Conservation (phyloP, 2,113 vertebrate genomes). For the Phainopepla nitens region DNA sequence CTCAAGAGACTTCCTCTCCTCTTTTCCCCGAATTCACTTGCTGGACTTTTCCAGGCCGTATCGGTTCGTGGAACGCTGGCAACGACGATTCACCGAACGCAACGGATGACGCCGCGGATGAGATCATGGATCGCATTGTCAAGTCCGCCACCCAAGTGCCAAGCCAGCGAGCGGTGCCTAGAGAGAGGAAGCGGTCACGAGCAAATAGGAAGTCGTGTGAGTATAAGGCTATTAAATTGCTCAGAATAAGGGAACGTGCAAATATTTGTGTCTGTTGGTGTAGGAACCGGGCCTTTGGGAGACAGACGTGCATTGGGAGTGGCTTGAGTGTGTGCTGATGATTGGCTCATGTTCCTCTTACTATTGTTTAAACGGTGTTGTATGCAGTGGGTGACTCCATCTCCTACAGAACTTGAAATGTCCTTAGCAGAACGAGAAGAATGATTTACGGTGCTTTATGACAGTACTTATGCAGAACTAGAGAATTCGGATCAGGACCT, state of each 20-base stretch:
- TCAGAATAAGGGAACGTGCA: background rate
- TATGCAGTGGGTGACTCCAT: background rate
- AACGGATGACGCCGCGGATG: slow-evolving; percentile 89
- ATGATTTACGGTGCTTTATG: background rate
- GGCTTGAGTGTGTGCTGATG: background rate
- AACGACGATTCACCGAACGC: slow-evolving; percentile 82
- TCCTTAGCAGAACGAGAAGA: background rate
- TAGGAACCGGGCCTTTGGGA: background rate
- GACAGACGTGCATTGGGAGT: background rate
- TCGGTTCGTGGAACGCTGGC: slow-evolving; percentile 79
- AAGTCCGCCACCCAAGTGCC: slow-evolving; percentile 95
- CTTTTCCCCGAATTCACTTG: background rate
- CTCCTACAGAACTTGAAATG: background rate
- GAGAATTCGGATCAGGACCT: background rate
- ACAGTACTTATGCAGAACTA: background rate
- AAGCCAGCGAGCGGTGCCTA: slow-evolving; percentile 84
- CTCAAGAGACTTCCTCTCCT: background rate
- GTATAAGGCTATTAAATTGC: slow-evolving; percentile 32
- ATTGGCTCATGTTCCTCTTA: background rate
- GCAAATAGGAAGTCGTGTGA: slow-evolving; percentile 94
- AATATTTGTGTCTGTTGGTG: accelerated
- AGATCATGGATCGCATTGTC: slow-evolving; percentile 98
- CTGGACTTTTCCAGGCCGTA: slow-evolving; percentile 74
- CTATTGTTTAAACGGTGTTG: background rate
- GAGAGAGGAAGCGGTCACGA: slow-evolving; percentile 90